phyloP scores from a whole-genome alignment of 1,140 invertebrate genomes.

The Heliconius hermathena region DNA sequence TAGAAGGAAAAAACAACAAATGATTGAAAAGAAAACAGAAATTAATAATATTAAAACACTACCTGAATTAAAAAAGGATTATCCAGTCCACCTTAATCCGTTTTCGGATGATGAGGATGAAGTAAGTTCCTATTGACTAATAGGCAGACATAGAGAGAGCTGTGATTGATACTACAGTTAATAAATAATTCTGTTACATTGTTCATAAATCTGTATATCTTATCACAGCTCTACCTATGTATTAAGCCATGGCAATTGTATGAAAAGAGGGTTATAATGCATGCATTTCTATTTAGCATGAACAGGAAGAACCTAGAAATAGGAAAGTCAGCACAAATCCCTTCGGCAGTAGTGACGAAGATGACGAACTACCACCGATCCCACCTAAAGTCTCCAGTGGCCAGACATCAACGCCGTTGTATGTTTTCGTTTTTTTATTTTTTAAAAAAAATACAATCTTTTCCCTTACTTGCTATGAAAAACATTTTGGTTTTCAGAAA shows the following conservation, averaged over 20 bases:
- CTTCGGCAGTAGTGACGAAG: constrained; percentile 86
- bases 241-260: background rate
- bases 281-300: constrained; percentile 39
- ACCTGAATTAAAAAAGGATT: constrained; percentile 63
- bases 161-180: background rate
- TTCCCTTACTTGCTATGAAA: constrained; percentile 1
- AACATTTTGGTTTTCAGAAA: constrained; percentile 52
- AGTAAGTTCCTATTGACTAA: constrained; percentile 36
- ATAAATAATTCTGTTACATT: background rate
- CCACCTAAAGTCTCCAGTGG: constrained; percentile 42
- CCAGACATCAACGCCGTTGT: constrained; percentile 58
- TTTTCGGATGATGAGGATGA: constrained; percentile 86
- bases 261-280: constrained; percentile 27
- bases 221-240: background rate
- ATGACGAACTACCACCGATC: constrained; percentile 75
- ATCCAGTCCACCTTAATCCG: constrained; percentile 91
- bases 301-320: constrained; percentile 35
- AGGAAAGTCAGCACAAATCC: constrained; percentile 84
- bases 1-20: constrained; percentile 66
- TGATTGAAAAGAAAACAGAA: constrained; percentile 44
- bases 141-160: background rate
- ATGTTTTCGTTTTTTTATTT: constrained; percentile 40
- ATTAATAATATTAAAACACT: constrained; percentile 29
- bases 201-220: background rate
- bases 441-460: constrained; percentile 9